These are phyloP conservation scores for Mastomys natalensis DNA, from an alignment of 2,113 vertebrate genomes.

Conservation along the genomic window DNA sequence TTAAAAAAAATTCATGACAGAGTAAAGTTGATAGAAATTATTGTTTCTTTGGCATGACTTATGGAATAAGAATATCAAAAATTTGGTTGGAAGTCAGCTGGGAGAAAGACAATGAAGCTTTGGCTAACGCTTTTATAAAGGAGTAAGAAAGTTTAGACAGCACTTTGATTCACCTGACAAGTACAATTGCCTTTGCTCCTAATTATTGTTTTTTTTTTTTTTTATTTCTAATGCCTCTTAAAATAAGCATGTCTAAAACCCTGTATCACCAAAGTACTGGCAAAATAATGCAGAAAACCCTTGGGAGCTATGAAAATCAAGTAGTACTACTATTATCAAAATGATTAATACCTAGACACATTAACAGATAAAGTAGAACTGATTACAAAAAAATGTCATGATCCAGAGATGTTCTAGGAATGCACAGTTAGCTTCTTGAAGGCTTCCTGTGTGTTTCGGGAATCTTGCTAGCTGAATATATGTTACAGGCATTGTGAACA, in stretches of 20 bases:
- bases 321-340: background rate
- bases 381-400: slow-evolving; percentile 13
- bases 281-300: slow-evolving; percentile 25
- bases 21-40: background rate
- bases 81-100: background rate
- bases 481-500: slow-evolving; percentile 77
- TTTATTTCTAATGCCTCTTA: background rate
- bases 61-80: slow-evolving; percentile 12
- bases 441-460: slow-evolving; percentile 54
- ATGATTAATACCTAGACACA: slow-evolving; percentile 48
- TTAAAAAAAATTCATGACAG: background rate
- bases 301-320: slow-evolving; percentile 32
- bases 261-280: background rate
- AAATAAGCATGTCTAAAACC: background rate
- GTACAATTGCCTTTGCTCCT: slow-evolving; percentile 9
- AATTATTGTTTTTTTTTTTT: background rate
- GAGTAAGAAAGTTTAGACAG: slow-evolving; percentile 29
- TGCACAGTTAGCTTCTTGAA: slow-evolving; percentile 54
- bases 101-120: background rate
- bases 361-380: slow-evolving; percentile 46
- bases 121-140: background rate
- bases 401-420: background rate
- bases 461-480: slow-evolving; percentile 70
- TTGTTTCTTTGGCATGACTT: background rate
- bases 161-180: background rate